phyloP scores from a whole-genome alignment of 1,140 invertebrate species.

The Drosophila obscura region DNA sequence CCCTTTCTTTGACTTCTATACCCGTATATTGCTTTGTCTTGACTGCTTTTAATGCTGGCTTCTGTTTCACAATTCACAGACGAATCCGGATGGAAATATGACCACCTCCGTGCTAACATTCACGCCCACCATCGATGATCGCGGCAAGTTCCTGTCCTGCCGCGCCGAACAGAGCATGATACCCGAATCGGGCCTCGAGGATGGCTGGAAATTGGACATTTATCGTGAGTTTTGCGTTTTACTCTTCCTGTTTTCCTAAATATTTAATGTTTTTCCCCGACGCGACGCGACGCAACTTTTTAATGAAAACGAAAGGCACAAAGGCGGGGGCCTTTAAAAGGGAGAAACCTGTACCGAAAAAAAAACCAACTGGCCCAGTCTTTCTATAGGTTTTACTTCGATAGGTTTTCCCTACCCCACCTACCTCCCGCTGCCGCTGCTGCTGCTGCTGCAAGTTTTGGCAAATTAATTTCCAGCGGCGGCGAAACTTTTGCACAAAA shows the following conservation, averaged over 20 bases:
- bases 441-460: conserved; percentile 75
- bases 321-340: conserved; percentile 54
- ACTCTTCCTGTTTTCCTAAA: conserved; percentile 22
- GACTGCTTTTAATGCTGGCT: conserved; percentile 44
- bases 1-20: conserved; percentile 14
- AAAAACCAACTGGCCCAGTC: conserved; percentile 1
- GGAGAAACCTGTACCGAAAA: conserved; percentile 25
- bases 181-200: conserved; percentile 90
- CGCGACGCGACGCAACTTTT: conserved; percentile 46
- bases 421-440: conserved; percentile 18
- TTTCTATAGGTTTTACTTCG: conserved; percentile 25
- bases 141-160: conserved; percentile 92
- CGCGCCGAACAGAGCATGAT: conserved; percentile 90
- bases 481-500: conserved; percentile 71
- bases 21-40: conserved; percentile 39
- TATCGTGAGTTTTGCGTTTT: conserved; percentile 89
- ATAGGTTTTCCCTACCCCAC: conserved; percentile 2
- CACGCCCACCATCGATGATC: conserved; percentile 92
- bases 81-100: conserved; percentile 91
- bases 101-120: conserved; percentile 93
- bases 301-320: conserved; percentile 75
- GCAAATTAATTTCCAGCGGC: conserved; percentile 80
- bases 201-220: conserved; percentile 93
- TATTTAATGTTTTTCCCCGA: conserved; percentile 72
- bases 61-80: conserved; percentile 84